Conservation (phyloP, 2,113 vertebrate species). For the Arenaria interpres region DNA sequence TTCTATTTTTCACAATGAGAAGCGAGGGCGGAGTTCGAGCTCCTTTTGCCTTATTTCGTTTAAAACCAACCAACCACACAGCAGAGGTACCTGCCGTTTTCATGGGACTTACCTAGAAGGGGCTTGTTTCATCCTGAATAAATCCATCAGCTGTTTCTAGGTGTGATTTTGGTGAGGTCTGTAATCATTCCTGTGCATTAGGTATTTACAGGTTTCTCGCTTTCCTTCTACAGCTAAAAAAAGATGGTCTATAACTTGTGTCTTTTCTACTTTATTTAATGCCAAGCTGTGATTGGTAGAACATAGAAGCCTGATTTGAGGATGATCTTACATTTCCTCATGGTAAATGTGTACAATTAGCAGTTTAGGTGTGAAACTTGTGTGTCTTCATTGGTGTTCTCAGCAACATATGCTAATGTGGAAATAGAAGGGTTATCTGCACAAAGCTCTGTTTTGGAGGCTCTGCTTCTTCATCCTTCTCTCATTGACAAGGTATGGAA, state of each 20-base stretch:
- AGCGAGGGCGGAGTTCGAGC: accelerated
- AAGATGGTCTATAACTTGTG: background rate
- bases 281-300: background rate
- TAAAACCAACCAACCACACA: background rate
- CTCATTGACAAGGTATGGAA: background rate
- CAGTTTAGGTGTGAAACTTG: background rate
- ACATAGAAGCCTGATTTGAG: background rate
- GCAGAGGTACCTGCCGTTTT: background rate
- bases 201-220: background rate
- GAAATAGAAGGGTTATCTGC: background rate
- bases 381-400: background rate
- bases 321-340: background rate
- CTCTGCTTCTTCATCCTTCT: background rate
- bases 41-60: background rate
- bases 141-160: background rate
- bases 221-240: background rate
- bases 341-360: background rate
- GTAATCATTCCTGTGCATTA: background rate
- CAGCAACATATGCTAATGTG: background rate
- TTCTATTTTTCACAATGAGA: background rate
- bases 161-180: background rate
- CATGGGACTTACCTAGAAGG: background rate
- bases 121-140: background rate
- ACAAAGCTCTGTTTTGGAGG: background rate
- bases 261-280: background rate